Percentiles rank a stretch among this genome's conserved stretches.
Conservation (phyloP, 2,888 invertebrate species). For the Agelastica alni region DNA sequence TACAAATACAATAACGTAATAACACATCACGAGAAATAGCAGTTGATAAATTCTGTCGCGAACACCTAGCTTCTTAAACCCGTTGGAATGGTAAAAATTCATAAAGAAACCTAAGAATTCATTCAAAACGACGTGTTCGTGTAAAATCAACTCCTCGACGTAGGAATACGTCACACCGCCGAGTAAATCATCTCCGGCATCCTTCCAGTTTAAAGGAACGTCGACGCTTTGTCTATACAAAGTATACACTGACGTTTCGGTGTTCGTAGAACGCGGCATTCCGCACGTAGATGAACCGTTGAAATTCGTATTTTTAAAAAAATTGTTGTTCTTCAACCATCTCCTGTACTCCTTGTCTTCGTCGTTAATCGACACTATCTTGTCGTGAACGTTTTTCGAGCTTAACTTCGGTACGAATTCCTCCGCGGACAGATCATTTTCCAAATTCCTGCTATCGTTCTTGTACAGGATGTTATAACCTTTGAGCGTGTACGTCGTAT, state of each 20-base stretch:
- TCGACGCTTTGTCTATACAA: too few species aligned
- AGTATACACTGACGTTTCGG: too few species aligned
- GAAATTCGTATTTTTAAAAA: too few species aligned
- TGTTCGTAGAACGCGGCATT: too few species aligned
- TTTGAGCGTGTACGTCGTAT: conserved; percentile 14
- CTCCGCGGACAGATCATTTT: conserved; percentile 23
- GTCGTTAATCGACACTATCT: too few species aligned
- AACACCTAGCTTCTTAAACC: conserved; percentile 15
- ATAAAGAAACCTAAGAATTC: conserved; percentile 27
- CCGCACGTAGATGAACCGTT: too few species aligned
- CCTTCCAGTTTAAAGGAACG: too few species aligned
- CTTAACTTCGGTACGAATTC: conserved; percentile 15
- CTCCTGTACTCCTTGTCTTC: conserved; percentile 29
- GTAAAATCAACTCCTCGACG: conserved; percentile 27
- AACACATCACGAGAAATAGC: conserved; percentile 30
- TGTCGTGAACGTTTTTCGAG: too few species aligned
- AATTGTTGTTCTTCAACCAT: conserved; percentile 31
- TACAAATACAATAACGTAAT: conserved; percentile 20
- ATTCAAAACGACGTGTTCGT: conserved; percentile 29
- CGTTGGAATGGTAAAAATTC: conserved; percentile 3
- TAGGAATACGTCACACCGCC: too few species aligned
- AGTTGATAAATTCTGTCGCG: conserved; percentile 26
- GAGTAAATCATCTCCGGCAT: too few species aligned
- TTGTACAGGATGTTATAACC: conserved; percentile 26
- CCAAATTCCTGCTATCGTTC: conserved; percentile 25